Evolutionary conservation across 2,797 vertebrate species (phyloP), one percentile per base, ranked within the genome.

Genomic region (Mionectes olivaceus): DNA sequence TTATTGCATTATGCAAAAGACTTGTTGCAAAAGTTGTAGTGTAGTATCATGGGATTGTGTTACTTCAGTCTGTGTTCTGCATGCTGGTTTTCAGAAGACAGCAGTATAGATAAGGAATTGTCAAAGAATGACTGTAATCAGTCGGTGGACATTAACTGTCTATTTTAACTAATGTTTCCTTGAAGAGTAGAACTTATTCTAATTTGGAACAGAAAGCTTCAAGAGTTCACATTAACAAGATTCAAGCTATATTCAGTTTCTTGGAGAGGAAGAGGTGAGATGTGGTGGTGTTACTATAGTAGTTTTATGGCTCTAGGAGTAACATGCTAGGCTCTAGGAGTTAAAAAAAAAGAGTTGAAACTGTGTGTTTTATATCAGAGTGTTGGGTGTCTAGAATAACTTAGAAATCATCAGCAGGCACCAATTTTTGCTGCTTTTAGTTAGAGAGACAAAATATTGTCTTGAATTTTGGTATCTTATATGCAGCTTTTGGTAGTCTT

Each of bases 321-420:
- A 79, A 25, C 4, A 30, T 1, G 0, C 23, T 47, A 47, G 33
- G 13, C 13, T 90, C 22, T 49, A 53, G 21, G 18, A 87, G 37
- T 50, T 67, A 74, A 24, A 89, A 71, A 71, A 39, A 76, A 85
- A 59, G 59, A 30, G 5, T 32, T 67, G 41, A 25, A 86, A 75
- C 19, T 64, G 28, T 64, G 28, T 41, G 3, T 76, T 7, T 1
- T 50, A 3, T 75, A 39, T 52, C 7, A 39, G 39, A 28, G 10
- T 52, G 22, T 53, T 76, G 7, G 8, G 32, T 59, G 11, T 80
- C 12, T 77, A 25, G 63, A 77, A 7, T 68, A 81, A 49, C 15
- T 43, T 25, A 2, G 22, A 35, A 59, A 28, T 41, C 0, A 0
- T 22, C 27, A 56, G 11, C 4, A 4, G 47, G 22, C 49, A 25